phyloP scores from a whole-genome alignment of 2,888 invertebrate species.

The Lepeophtheirus nordmannii region DNA sequence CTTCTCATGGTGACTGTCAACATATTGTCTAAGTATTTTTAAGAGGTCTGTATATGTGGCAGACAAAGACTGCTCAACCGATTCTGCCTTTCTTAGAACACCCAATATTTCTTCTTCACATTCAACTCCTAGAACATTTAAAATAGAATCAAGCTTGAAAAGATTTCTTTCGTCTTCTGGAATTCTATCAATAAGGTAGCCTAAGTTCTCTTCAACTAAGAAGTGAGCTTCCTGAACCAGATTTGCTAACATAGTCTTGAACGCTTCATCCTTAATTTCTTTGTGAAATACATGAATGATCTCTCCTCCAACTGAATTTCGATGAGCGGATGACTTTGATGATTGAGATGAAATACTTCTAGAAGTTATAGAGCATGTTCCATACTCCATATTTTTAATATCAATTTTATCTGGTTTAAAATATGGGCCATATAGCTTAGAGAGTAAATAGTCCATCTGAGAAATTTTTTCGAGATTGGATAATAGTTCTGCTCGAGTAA shows the following conservation, averaged over 20 bases:
- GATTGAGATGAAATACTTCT: neutral
- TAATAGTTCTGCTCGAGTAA: neutral
- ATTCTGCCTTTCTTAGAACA: neutral
- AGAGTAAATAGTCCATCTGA: neutral
- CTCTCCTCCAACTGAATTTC: neutral
- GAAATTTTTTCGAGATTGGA: neutral
- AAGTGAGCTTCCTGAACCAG: constrained; percentile 20
- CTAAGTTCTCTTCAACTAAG: constrained; percentile 19
- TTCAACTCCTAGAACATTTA: constrained; percentile 16
- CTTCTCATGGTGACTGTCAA: neutral
- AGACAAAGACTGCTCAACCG: neutral
- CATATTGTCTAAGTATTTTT: neutral
- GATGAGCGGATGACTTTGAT: no score
- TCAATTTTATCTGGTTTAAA: neutral
- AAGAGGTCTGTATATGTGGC: neutral
- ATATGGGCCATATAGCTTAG: neutral
- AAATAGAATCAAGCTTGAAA: constrained; percentile 20
- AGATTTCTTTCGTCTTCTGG: constrained; percentile 17
- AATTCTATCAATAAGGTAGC: neutral
- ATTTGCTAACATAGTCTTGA: constrained; percentile 5
- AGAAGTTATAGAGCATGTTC: neutral
- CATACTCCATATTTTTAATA: neutral
- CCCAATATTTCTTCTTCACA: constrained; percentile 15
- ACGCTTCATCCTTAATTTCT: neutral
- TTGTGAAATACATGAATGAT: neutral